Evolutionary conservation across 1,140 invertebrate species (phyloP).

Genomic region (Rhysida immarginata): DNA sequence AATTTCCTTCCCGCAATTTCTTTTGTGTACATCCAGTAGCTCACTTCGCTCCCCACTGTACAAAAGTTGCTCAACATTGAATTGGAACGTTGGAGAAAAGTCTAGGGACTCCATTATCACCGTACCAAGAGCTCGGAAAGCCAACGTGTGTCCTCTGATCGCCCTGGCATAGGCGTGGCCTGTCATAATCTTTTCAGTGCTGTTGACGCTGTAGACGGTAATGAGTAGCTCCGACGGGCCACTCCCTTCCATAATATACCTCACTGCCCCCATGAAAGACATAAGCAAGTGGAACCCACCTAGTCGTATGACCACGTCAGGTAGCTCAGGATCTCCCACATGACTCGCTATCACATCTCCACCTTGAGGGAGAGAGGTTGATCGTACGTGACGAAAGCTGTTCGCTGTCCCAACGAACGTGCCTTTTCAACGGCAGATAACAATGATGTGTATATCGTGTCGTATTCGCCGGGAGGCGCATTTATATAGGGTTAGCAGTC

Average conservation of each 20-base stretch:
- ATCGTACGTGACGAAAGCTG: conserved; percentile 23
- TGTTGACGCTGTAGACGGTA: conserved; percentile 9
- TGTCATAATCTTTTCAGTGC: conserved; percentile 14
- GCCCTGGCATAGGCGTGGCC: conserved; percentile 13
- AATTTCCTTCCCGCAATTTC: no score
- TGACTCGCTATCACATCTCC: conserved; percentile 16
- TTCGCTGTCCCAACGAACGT: conserved; percentile 15
- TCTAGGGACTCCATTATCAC: no score
- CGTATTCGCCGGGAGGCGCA: conserved; percentile 17
- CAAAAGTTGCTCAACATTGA: no score
- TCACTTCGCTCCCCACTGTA: no score
- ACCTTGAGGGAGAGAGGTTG: conserved; percentile 24
- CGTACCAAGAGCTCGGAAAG: background rate
- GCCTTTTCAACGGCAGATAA: conserved; percentile 8
- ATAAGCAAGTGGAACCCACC: conserved; percentile 13
- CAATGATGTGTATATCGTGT: conserved; percentile 17
- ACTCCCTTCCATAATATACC: conserved; percentile 2
- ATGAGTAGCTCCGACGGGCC: conserved; percentile 8
- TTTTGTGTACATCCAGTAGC: no score
- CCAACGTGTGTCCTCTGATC: conserved; percentile 14
- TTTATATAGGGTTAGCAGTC: conserved; percentile 18
- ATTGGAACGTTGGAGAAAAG: no score
- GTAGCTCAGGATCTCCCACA: background rate
- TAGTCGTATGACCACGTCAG: conserved; percentile 14
- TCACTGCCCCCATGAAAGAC: conserved; percentile 4